These are phyloP conservation scores for Scaptomyza polygonia DNA, from an alignment of 2,888 invertebrate species.

Conservation along the genomic window DNA sequence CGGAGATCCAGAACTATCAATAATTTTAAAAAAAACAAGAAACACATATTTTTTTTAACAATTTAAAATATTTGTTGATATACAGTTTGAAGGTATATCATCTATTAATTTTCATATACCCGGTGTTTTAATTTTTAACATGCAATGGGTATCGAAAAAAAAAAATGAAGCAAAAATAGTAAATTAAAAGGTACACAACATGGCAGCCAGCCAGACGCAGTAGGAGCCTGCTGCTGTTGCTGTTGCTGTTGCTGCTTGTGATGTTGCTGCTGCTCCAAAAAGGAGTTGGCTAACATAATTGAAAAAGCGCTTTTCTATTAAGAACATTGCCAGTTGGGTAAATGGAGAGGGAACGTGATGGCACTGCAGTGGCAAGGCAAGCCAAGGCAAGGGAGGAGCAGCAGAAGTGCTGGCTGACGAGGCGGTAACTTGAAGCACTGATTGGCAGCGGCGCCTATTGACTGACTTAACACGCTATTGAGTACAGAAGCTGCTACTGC, in stretches of 20 bases:
- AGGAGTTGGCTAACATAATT: slow-evolving; percentile 78
- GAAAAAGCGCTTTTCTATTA: slow-evolving; percentile 80
- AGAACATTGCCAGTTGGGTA: slow-evolving; percentile 63
- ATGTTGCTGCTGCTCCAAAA: slow-evolving; percentile 53
- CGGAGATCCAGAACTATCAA: no score
- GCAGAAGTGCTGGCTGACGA: slow-evolving; percentile 16
- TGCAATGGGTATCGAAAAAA: neutral
- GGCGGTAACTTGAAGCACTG: slow-evolving; percentile 69
- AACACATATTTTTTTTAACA: no score
- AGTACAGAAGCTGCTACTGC: slow-evolving; percentile 53
- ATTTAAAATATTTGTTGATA: no score
- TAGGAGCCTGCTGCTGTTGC: slow-evolving; percentile 32
- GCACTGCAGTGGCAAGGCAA: neutral
- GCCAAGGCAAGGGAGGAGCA: neutral
- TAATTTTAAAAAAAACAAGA: no score
- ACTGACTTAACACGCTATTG: slow-evolving; percentile 80
- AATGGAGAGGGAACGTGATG: neutral
- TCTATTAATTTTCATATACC: neutral
- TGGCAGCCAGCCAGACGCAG: slow-evolving; percentile 52
- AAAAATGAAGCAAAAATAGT: slow-evolving; percentile 64
- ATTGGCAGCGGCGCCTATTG: slow-evolving; percentile 79
- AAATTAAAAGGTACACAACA: slow-evolving; percentile 80
- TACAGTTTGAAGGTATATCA: neutral
- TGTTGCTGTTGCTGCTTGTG: slow-evolving; percentile 8
- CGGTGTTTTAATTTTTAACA: neutral